phyloP scores from a whole-genome alignment of 2,113 vertebrate species.

The Dolichotis patagonum region DNA sequence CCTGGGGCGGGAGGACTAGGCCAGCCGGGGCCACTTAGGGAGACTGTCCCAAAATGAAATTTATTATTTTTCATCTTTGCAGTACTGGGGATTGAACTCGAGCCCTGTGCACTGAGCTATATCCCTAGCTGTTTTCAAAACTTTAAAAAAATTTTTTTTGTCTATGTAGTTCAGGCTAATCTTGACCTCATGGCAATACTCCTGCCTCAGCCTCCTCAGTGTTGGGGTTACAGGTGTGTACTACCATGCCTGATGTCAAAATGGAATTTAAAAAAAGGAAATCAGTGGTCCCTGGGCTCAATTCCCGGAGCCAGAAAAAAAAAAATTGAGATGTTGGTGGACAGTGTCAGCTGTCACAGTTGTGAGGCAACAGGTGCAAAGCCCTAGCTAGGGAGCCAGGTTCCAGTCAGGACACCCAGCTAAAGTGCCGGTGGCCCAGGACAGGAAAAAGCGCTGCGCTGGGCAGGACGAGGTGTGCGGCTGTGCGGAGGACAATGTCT shows the following conservation, averaged over 20 bases:
- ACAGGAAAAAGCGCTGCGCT: fast-evolving
- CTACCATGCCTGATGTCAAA: background rate
- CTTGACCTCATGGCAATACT: background rate
- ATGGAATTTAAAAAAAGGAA: background rate
- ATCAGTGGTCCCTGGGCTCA: background rate
- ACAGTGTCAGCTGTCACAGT: fast-evolving
- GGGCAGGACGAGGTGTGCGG: fast-evolving
- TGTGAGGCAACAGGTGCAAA: background rate
- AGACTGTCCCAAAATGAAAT: background rate
- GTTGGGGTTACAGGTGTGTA: background rate
- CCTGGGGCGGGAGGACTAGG: background rate
- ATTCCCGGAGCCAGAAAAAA: background rate
- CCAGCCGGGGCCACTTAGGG: background rate
- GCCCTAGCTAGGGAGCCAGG: background rate
- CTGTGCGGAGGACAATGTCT: fast-evolving
- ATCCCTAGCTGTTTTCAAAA: background rate
- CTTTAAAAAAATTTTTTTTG: background rate
- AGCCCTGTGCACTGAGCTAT: background rate
- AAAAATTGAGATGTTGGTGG: background rate
- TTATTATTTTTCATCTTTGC: background rate
- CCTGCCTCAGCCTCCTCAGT: background rate
- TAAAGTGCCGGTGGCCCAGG: fast-evolving
- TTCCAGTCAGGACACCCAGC: fast-evolving
- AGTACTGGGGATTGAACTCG: background rate
- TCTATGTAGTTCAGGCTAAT: background rate